Base-by-base conservation (phyloP, 2,888 invertebrate species). In the Tortricodes alternella region DNA sequence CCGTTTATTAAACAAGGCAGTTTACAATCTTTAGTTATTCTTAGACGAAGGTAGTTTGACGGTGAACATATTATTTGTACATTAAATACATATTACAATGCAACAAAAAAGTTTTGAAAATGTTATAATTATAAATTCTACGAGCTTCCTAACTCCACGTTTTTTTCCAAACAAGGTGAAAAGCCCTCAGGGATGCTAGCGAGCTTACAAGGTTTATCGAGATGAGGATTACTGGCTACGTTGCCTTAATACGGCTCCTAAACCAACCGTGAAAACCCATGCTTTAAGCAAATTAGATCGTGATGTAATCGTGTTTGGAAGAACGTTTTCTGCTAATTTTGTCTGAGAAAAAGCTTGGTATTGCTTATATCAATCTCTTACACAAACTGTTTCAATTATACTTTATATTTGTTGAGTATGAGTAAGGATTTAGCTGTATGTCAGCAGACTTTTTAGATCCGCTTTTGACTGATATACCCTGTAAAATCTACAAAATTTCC, bases 181-280 rank as follows among this genome's bases (percentile, higher is more conserved):
- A 35, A 38, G 49, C 43, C 11, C 15, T 29, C 13, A 9, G 49
- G 29, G 53, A 11, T 37, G 38, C 29, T 27, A 34, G 24, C 46
- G 46, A 53, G 53, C 55, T 49, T 55, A 49, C 18, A 11, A 13
- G 55, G 29, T 18, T 48, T 41, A 41, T 55, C 16, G 43, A 21
- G 35, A 44, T 44, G 18, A 27, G 55, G 49, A 43, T 53, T 53
- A 55, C 37, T 15, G 21, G 35, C 13, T 37, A 37, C 41, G 48
- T 11, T 43, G 34, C 13, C 19, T 44, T 46, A 46, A 21, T 46
- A 21, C 21, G 19, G 29, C 21, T 24, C 27, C 29, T 29, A 46
- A 21, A 11, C 27, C n/a, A 46, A 18, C 46, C 32, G 8, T 34
- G 21, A 46, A 46, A 46, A 21, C 21, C 18, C 21, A 18, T 15